These are phyloP conservation scores for Harmothoe impar DNA, from an alignment of 2,888 invertebrate genomes.

Conservation along the genomic window DNA sequence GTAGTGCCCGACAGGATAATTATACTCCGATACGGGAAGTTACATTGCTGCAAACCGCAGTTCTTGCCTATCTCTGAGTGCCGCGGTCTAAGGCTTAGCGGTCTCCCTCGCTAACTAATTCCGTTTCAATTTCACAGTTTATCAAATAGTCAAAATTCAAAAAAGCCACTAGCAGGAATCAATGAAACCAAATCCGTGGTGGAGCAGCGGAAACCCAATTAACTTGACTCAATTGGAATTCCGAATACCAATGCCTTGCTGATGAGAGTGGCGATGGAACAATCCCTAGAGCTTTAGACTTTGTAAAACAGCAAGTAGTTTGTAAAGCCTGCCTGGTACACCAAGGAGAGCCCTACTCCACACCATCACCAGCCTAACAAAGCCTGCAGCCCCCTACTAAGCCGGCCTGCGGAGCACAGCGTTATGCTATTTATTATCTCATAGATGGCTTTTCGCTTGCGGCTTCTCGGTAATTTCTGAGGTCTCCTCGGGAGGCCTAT, in stretches of 20 bases:
- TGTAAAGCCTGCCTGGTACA: neutral
- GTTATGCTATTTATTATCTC: neutral
- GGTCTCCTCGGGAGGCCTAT: neutral
- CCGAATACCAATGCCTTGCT: neutral
- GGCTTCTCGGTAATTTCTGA: neutral
- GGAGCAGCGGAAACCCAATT: neutral
- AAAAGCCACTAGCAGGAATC: neutral
- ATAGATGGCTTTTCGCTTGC: neutral
- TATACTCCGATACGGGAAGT: too few species aligned
- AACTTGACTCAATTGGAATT: neutral
- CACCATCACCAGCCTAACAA: too few species aligned
- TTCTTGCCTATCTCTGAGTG: too few species aligned
- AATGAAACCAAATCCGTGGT: neutral
- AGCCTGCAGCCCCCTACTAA: too few species aligned
- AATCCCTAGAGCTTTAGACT: neutral
- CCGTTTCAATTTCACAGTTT: neutral
- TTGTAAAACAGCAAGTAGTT: slow-evolving; percentile 4
- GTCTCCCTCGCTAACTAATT: neutral
- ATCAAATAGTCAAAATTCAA: neutral
- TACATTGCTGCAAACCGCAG: too few species aligned
- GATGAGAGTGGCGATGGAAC: slow-evolving; percentile 13
- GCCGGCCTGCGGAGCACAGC: neutral
- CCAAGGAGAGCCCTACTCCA: too few species aligned
- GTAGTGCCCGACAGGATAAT: too few species aligned
- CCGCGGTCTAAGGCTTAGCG: too few species aligned